Percentiles rank a stretch among this genome's conserved stretches.
phyloP scores from a whole-genome alignment of 2,113 vertebrate species.

The Menidia beryllina region DNA sequence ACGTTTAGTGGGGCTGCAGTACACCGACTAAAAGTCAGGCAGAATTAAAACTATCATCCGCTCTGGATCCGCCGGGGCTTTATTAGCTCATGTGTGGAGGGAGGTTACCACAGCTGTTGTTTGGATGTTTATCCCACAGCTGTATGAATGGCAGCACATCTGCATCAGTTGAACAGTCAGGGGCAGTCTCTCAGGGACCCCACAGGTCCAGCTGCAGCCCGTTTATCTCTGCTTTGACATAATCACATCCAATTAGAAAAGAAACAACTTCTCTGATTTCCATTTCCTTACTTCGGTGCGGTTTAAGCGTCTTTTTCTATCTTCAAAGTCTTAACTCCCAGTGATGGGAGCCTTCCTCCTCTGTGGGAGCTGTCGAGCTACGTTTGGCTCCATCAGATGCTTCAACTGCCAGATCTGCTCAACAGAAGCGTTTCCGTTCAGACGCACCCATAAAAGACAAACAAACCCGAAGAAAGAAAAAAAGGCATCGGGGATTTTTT shows the following conservation, averaged over 20 bases:
- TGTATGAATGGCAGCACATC: constrained; percentile 15
- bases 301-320: background rate
- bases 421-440: background rate
- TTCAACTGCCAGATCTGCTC: background rate
- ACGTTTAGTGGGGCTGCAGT: background rate
- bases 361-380: background rate
- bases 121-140: constrained; percentile 43
- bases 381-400: background rate
- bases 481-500: background rate
- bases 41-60: background rate
- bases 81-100: constrained; percentile 29
- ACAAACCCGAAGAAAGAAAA: background rate
- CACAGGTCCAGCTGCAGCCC: background rate
- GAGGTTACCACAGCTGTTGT: constrained; percentile 18
- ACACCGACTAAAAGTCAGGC: too few relatives aligned
- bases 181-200: constrained; percentile 10
- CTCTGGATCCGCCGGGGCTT: constrained; percentile 31
- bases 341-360: background rate
- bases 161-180: constrained; percentile 25
- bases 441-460: background rate
- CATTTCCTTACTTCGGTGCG: background rate
- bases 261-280: too few relatives aligned
- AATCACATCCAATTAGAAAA: constrained; percentile 3
- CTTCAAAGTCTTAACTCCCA: background rate
- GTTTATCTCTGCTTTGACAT: too few relatives aligned